Evolutionary conservation across 2,888 invertebrate genomes (phyloP).

Genomic region (Eurytoma californica): DNA sequence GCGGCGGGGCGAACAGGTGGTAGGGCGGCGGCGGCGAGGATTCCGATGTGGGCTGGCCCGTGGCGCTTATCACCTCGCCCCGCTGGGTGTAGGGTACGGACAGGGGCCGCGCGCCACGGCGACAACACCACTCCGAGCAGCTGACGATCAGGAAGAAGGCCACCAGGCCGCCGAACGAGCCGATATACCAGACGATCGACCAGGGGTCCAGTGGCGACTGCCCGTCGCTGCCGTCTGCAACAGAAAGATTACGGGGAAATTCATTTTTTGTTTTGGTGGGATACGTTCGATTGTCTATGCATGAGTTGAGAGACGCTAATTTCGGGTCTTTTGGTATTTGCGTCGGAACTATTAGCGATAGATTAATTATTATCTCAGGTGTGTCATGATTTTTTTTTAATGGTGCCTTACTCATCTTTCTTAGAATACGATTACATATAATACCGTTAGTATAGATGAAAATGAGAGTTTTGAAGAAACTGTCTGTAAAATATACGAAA

Average conservation of each 20-base stretch:
- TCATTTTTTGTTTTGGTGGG: neutral
- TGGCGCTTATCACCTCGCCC: slow-evolving; percentile 58
- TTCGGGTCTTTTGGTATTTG: too few relatives aligned
- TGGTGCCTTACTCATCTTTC: too few relatives aligned
- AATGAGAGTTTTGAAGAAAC: too few relatives aligned
- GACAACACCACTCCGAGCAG: slow-evolving; percentile 78
- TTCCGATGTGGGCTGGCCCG: slow-evolving; percentile 62
- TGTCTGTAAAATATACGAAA: too few relatives aligned
- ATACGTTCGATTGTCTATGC: too few relatives aligned
- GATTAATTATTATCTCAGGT: too few relatives aligned
- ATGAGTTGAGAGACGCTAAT: neutral
- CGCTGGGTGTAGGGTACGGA: slow-evolving; percentile 67
- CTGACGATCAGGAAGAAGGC: slow-evolving; percentile 78
- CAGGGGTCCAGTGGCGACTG: slow-evolving; percentile 75
- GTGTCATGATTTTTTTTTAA: too few relatives aligned
- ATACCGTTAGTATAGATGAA: too few relatives aligned
- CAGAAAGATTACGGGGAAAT: neutral
- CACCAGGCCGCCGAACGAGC: slow-evolving; percentile 78
- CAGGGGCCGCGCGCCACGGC: slow-evolving; percentile 71
- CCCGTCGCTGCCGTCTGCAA: slow-evolving; percentile 61
- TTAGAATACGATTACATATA: too few relatives aligned
- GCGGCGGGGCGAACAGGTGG: slow-evolving; percentile 78
- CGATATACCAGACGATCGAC: slow-evolving; percentile 79
- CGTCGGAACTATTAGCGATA: too few relatives aligned
- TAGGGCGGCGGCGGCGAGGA: slow-evolving; percentile 77